Evolutionary conservation across 1,140 invertebrate species (phyloP).

Genomic region (Drosophila guanche): DNA sequence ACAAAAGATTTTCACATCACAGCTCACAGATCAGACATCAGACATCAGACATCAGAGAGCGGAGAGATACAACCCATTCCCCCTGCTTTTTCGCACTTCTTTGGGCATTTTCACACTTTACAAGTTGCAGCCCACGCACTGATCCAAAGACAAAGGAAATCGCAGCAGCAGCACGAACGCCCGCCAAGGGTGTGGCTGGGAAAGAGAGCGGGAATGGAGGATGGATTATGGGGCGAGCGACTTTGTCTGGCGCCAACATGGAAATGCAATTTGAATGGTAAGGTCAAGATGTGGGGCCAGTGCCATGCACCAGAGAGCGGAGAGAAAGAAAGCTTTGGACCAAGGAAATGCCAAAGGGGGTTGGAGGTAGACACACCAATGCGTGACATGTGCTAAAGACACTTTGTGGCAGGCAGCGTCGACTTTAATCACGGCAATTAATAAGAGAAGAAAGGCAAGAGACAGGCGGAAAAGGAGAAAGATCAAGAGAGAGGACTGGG

Average conservation of each 20-base stretch:
- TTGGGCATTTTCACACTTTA: slow-evolving; percentile 36
- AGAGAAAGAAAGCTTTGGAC: slow-evolving; percentile 38
- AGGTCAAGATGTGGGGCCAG: slow-evolving; percentile 66
- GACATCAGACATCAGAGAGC: slow-evolving; percentile 12
- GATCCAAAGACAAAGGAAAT: slow-evolving; percentile 30
- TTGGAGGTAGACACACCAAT: slow-evolving; percentile 3
- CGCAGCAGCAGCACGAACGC: too few relatives aligned
- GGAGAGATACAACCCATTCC: slow-evolving; percentile 24
- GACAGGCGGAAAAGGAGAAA: not conserved
- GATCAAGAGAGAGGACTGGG: slow-evolving; percentile 8
- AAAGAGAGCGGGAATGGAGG: not conserved
- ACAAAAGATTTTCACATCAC: slow-evolving; percentile 28
- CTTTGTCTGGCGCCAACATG: slow-evolving; percentile 74
- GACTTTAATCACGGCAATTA: slow-evolving; percentile 75
- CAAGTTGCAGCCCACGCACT: slow-evolving; percentile 31
- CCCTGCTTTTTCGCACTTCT: slow-evolving; percentile 42
- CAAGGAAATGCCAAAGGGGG: slow-evolving; percentile 17
- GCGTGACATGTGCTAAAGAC: slow-evolving; percentile 75
- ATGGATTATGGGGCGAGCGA: slow-evolving; percentile 15
- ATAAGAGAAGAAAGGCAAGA: slow-evolving; percentile 48
- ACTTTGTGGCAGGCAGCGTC: slow-evolving; percentile 50
- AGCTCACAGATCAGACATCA: too few relatives aligned
- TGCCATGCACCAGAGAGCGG: slow-evolving; percentile 43
- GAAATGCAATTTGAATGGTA: slow-evolving; percentile 72
- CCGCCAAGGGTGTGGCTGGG: not conserved